Conservation (phyloP, 2,113 vertebrate species). For the Campylorhamphus procurvoides region DNA sequence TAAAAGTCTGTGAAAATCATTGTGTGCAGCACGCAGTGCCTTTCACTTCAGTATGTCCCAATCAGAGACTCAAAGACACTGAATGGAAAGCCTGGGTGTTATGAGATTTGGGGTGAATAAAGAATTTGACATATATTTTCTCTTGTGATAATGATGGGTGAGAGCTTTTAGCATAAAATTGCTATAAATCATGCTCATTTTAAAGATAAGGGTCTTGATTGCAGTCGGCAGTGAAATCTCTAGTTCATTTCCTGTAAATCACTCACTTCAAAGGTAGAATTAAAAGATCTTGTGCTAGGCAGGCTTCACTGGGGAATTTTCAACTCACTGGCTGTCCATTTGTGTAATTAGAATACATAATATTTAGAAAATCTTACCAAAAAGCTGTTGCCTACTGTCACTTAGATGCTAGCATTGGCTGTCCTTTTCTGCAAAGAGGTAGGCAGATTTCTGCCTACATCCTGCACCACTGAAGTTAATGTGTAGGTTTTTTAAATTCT, state of each 20-base stretch:
- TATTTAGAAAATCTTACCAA: slow-evolving; percentile 4
- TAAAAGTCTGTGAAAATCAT: neutral
- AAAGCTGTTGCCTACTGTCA: neutral
- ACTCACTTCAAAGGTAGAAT: neutral
- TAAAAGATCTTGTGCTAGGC: neutral
- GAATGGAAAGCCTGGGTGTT: neutral
- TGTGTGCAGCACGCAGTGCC: neutral
- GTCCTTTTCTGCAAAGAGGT: neutral
- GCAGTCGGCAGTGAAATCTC: neutral
- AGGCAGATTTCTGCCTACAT: neutral
- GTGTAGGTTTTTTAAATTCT: neutral
- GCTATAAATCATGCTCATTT: neutral
- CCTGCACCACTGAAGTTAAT: neutral
- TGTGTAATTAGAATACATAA: neutral
- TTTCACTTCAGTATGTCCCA: neutral
- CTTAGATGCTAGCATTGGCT: neutral
- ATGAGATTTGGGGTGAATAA: neutral
- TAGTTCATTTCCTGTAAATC: neutral
- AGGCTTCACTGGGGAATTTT: neutral
- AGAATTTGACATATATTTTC: neutral
- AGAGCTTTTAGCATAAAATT: neutral
- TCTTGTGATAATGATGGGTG: neutral
- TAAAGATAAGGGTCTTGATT: neutral
- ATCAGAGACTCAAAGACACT: neutral
- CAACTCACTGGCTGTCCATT: neutral